Evolutionary conservation across 2,888 invertebrate species (phyloP), one percentile per base, ranked within the genome.

Genomic region (Leptura quadrifasciata): DNA sequence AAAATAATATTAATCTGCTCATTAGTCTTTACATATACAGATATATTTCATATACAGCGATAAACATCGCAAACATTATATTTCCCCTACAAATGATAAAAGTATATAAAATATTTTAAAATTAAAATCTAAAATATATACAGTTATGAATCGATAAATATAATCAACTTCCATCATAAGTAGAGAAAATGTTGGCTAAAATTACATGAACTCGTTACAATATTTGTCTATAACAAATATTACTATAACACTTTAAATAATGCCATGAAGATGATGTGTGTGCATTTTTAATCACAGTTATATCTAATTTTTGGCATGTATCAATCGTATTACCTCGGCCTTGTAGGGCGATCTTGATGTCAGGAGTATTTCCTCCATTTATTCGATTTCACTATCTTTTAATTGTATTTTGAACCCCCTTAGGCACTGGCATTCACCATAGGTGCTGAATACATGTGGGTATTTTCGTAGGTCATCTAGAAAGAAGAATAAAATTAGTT

Each of bases 371-470:
- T 24, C 61, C 71, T 67, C 63, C 60, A n/a, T 63, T 31, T 61
- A 54, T 68, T 67, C 39, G 73, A 64, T 35, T 58, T 71, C 67
- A 60, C 47, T n/a, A 18, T 72, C 35, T 9, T 12, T 52, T 73
- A 31, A 8, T 47, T 20, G 20, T 18, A 15, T 61, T 24, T 61
- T 9, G 6, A 24, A 17, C 10, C 39, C 10, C 9, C 52, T 24
- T 71, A 85, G 57, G 85, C 85, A 47, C 83, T 85, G 5, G 85
- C 84, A 65, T 84, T 80, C 47, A 85, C 84, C 77, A 85, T 81
- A 24, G 81, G 81, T 3, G 80, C 76, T 60, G 76, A 82, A 64
- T 76, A 81, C 27, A 76, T 65, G 52, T 75, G 77, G 55, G 52
- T 78, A 71, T 73, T 82, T 31, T 82, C 82, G 67, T 81, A 83